Base-by-base conservation (phyloP, 2,113 vertebrate genomes). In the Megaceryle maxima region DNA sequence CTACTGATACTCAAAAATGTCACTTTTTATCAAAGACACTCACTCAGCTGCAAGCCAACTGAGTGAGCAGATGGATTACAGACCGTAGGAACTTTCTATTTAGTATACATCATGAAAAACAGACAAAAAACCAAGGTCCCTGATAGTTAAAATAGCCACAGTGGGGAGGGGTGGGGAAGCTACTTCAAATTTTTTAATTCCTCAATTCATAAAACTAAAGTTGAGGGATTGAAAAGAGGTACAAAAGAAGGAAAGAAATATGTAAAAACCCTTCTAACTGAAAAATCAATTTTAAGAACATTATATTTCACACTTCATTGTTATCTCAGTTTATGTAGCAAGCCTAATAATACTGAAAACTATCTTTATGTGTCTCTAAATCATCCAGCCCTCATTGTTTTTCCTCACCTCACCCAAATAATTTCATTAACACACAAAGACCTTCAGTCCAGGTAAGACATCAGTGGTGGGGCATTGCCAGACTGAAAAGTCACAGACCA, bases 241-340 rank as follows among this genome's bases (percentile, higher is more conserved):
- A n/a, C 44, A 91, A 82, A 33, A 46, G 5, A 41, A 51, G 28
- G 25, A 67, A 70, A 33, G 8, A 90, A 87, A 79, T 69, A 77
- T 11, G 16, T 28, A 80, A 64, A 81, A 92, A 80, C 53, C 9
- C 11, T 46, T 50, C 55, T 88, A 75, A 83, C 7, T 83, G 63
- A 69, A 96, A 94, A 97, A 97, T 96, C 82, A 74, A 67, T 94
- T 82, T 92, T 90, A 92, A 94, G 46, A 74, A 74, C 76, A n/a
- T 74, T 84, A 35, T 87, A 90, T 93, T 93, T 92, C 90, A 93
- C 62, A 80, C 9, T 59, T 48, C 55, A 55, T 33, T 39, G 39
- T 91, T 94, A 70, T 60, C 41, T 94, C n/a, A 62, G 39, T 81
- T 91, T 83, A 90, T n/a, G 37, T 17, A 88, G 28, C 25, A 95